Evolutionary conservation across 2,797 vertebrate species (phyloP), one percentile per base, ranked within the genome.

Genomic region (Sebastes baramenuke): DNA sequence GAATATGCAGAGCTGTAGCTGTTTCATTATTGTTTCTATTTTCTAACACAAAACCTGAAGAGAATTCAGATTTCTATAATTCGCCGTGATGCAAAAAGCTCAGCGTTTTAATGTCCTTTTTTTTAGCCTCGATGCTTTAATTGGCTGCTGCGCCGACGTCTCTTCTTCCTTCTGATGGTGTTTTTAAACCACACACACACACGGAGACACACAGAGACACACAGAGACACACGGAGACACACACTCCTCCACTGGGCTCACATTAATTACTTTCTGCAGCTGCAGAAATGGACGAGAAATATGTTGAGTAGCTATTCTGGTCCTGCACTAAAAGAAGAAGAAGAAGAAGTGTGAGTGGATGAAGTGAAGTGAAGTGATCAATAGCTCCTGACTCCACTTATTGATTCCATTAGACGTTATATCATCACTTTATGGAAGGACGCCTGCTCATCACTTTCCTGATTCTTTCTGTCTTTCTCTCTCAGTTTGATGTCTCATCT

Each of bases 191-290:
- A 10, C 6, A 30, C 14, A 60, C 14, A 55, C 30, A 79, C 36
- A 13, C 1, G 0, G 34, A 36, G 34, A 36, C 34, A 36, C 32
- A 32, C 32, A 0, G 30, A 32, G 29, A 59, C 13, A 78, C 56
- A 36, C 2, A 3, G 24, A 24, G 24, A 24, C 24, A 30, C 30
- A 8, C 7, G 0, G 30, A 30, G 7, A 30, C 30, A 30, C 76
- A 60, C 76, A 55, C 69, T 36, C 36, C 10, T 65, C 52, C 64
- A 79, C 6, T 54, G 34, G 58, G 2, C 75, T 29, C 11, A 38
- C 56, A 72, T 69, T 84, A 83, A 88, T 83, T 84, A 59, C 34
- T 59, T 73, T 70, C 36, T 83, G 80, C 67, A 59, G 62, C 67
- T 27, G 24, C 69, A 75, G 55, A 64, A 80, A 49, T 27, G 58